A percentile compares a stretch with the other conserved stretches of the same genome.
phyloP scores from a whole-genome alignment of 2,888 invertebrate species.

The Chrysolina oricalcia region DNA sequence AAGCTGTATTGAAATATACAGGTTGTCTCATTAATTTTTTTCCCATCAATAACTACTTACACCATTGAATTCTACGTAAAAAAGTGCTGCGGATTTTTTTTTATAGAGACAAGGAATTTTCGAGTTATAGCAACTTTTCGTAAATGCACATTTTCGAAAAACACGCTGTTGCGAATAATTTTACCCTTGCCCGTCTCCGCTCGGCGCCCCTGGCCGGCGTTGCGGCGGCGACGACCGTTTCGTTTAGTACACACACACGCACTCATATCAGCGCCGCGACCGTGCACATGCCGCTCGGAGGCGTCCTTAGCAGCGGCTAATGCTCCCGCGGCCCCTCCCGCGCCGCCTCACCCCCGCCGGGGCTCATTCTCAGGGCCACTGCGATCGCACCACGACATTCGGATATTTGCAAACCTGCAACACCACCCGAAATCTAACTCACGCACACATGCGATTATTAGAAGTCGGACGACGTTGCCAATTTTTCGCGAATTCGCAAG shows the following conservation, averaged over 20 bases:
- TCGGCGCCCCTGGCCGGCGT: background rate
- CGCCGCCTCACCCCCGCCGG: slow-evolving; percentile 50
- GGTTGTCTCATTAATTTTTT: too few relatives aligned
- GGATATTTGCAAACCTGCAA: slow-evolving; percentile 66
- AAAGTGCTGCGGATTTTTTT: too few relatives aligned
- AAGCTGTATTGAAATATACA: too few relatives aligned
- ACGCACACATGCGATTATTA: slow-evolving; percentile 49
- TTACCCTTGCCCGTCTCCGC: background rate
- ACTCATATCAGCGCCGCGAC: slow-evolving; percentile 62
- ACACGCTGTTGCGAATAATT: too few relatives aligned
- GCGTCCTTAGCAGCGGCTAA: slow-evolving; percentile 78
- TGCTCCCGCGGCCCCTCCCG: slow-evolving; percentile 76
- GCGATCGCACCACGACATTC: slow-evolving; percentile 55
- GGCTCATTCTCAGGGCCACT: slow-evolving; percentile 62
- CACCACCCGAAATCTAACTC: slow-evolving; percentile 44
- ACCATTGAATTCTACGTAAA: too few relatives aligned
- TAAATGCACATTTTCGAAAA: too few relatives aligned
- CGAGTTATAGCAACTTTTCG: too few relatives aligned
- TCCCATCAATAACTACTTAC: too few relatives aligned
- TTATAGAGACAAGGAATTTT: too few relatives aligned
- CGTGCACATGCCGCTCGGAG: slow-evolving; percentile 66
- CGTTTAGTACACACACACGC: background rate
- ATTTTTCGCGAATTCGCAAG: slow-evolving; percentile 17
- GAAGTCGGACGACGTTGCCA: slow-evolving; percentile 43
- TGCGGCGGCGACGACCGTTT: background rate